phyloP scores from a whole-genome alignment of 2,797 vertebrate genomes.

The Pelochelys cantorii region DNA sequence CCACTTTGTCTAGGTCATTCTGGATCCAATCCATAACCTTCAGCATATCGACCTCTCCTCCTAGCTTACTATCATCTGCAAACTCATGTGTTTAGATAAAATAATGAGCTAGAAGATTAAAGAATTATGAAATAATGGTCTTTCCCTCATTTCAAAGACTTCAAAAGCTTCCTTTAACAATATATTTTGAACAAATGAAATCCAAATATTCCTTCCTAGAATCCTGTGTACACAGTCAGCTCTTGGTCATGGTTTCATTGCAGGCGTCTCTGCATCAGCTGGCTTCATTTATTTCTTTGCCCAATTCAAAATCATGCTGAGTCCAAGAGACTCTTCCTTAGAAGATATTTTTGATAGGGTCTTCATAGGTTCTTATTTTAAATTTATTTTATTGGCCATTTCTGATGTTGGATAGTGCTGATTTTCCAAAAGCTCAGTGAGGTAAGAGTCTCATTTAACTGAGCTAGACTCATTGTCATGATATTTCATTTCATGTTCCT shows the following conservation, averaged over 20 bases:
- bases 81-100: neutral
- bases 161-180: neutral
- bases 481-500: neutral
- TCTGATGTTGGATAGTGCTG: neutral
- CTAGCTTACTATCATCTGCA: too few relatives aligned
- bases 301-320: neutral
- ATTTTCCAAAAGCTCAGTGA: neutral
- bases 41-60: too few relatives aligned
- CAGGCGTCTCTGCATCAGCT: neutral
- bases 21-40: too few relatives aligned
- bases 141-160: neutral
- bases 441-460: neutral
- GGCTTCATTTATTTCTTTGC: neutral
- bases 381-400: neutral
- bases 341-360: neutral
- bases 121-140: neutral
- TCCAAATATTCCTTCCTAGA: too few relatives aligned
- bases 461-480: neutral
- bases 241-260: neutral
- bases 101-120: neutral
- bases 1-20: too few relatives aligned
- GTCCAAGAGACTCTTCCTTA: fast-evolving
- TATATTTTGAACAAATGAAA: neutral
- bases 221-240: neutral
- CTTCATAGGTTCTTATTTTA: neutral